Percentiles rank a stretch among this genome's conserved stretches.
phyloP scores from a whole-genome alignment of 1,140 invertebrate species.

The Hirudo medicinalis region DNA sequence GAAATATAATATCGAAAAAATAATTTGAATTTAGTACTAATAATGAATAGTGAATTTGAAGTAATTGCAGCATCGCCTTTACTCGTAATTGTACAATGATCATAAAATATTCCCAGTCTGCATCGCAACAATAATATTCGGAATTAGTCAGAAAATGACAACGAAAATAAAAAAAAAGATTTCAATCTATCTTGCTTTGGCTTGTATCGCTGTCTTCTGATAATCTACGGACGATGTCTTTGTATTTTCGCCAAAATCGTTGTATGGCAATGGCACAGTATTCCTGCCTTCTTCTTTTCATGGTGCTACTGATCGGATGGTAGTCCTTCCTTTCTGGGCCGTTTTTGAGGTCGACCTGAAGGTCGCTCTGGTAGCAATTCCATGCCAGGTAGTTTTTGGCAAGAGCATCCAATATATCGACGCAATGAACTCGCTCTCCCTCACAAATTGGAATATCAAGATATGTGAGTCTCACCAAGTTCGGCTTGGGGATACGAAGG shows the following conservation, averaged over 20 bases:
- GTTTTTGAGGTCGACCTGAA: slow-evolving; percentile 39
- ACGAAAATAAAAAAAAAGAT: too few relatives aligned
- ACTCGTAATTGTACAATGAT: too few relatives aligned
- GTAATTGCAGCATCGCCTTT: too few relatives aligned
- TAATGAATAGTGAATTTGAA: slow-evolving; percentile 12
- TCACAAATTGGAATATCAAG: slow-evolving; percentile 98
- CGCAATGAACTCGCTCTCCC: slow-evolving; percentile 88
- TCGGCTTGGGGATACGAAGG: slow-evolving; percentile 80
- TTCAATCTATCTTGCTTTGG: slow-evolving; percentile 14
- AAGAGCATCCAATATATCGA: slow-evolving; percentile 89
- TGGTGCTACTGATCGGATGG: slow-evolving; percentile 76
- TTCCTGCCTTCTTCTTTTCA: slow-evolving; percentile 85
- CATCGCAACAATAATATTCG: too few relatives aligned
- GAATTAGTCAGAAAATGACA: too few relatives aligned
- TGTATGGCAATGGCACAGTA: slow-evolving; percentile 89
- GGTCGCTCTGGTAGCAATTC: slow-evolving; percentile 55
- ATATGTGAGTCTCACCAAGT: slow-evolving; percentile 94
- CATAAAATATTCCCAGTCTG: too few relatives aligned
- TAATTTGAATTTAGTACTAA: slow-evolving; percentile 18
- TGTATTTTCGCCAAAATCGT: slow-evolving; percentile 58
- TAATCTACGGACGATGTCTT: too few relatives aligned
- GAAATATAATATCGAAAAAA: slow-evolving; percentile 23
- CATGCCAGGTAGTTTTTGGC: slow-evolving; percentile 86
- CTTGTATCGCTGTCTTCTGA: background rate
- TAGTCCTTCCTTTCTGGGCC: slow-evolving; percentile 43